Evolutionary conservation across 2,888 invertebrate genomes (phyloP).

Genomic region (Himalopsyche anomala): DNA sequence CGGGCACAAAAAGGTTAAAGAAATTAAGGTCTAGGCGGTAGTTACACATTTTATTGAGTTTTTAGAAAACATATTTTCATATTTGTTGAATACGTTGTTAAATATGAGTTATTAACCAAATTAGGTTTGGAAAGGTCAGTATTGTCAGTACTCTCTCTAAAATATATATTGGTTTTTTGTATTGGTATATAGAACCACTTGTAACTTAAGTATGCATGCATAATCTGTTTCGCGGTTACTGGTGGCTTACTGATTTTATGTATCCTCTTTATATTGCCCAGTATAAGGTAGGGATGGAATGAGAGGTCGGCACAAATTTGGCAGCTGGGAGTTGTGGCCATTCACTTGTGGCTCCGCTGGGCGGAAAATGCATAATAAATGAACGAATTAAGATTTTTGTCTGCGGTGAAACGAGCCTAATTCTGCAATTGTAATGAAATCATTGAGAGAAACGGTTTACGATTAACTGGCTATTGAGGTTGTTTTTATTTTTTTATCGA

Average conservation of each 20-base stretch:
- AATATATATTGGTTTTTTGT: too few relatives aligned
- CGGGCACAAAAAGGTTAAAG: too few relatives aligned
- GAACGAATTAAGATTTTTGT: constrained; percentile 26
- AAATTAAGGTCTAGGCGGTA: too few relatives aligned
- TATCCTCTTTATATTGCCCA: background rate
- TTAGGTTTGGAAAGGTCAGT: too few relatives aligned
- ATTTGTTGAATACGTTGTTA: too few relatives aligned
- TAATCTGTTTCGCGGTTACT: background rate
- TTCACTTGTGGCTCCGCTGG: constrained; percentile 20
- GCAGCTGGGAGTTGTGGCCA: constrained; percentile 1
- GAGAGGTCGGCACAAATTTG: constrained; percentile 1
- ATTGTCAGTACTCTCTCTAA: too few relatives aligned
- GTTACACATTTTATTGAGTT: too few relatives aligned
- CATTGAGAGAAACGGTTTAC: background rate
- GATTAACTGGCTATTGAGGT: background rate
- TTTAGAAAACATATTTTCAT: too few relatives aligned
- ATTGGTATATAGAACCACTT: too few relatives aligned
- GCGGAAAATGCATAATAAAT: constrained; percentile 22
- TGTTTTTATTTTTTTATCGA: too few relatives aligned
- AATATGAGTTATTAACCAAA: too few relatives aligned
- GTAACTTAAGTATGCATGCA: too few relatives aligned
- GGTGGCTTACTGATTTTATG: background rate
- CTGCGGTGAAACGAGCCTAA: background rate
- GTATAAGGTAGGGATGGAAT: background rate
- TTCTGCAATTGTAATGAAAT: background rate